A percentile compares a stretch with the other conserved stretches of the same genome.
Conservation (phyloP, 2,888 invertebrate genomes). For the Maniola hyperantus region DNA sequence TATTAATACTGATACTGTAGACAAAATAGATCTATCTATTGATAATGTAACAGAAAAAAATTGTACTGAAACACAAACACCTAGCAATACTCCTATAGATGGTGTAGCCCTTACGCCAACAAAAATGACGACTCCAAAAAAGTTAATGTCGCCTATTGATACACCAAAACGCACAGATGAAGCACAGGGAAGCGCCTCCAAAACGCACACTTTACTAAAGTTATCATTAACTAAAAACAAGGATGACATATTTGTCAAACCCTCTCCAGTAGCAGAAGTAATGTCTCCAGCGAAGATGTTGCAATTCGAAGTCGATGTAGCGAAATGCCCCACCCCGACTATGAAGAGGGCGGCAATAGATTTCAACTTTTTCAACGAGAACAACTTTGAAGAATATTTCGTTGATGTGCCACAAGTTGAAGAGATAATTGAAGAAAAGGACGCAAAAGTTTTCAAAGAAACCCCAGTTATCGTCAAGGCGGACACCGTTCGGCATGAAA, state of each 20-base stretch:
- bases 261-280: conserved; percentile 65
- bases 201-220: conserved; percentile 56
- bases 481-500: conserved; percentile 72
- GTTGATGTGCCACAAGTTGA: conserved; percentile 49
- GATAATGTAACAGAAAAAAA: conserved; percentile 19
- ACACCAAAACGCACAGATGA: conserved; percentile 51
- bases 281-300: conserved; percentile 78
- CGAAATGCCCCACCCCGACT: conserved; percentile 67
- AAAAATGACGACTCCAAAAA: conserved; percentile 38
- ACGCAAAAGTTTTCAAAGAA: conserved; percentile 54
- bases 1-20: conserved; percentile 24
- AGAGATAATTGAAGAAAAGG: conserved; percentile 37
- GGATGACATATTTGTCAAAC: conserved; percentile 67
- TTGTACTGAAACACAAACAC: conserved; percentile 35
- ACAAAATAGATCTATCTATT: conserved; percentile 27
- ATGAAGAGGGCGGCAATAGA: conserved; percentile 74
- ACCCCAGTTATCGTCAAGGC: conserved; percentile 68
- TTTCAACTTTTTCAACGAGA: conserved; percentile 71
- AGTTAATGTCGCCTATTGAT: conserved; percentile 43
- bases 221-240: conserved; percentile 60
- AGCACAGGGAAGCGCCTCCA: conserved; percentile 36
- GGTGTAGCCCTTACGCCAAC: conserved; percentile 1
- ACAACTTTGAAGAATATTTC: conserved; percentile 65
- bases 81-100: conserved; percentile 37
- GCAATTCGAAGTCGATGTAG: conserved; percentile 66